phyloP scores from a whole-genome alignment of 2,113 vertebrate species.

The Antennarius striatus region DNA sequence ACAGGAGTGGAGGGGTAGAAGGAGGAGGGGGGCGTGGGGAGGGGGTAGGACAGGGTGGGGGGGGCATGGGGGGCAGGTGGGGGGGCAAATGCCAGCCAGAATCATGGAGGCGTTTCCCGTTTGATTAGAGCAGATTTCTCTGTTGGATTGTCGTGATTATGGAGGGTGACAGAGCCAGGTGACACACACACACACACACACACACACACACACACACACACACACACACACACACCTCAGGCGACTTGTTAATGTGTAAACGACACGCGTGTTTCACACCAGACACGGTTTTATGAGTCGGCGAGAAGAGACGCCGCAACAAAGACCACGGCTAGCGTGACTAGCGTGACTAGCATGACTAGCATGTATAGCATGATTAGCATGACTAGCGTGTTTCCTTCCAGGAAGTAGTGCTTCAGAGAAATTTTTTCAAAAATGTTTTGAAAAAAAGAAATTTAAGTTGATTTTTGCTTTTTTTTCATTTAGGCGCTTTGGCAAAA shows the following conservation, averaged over 20 bases:
- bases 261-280: slow-evolving; percentile 7
- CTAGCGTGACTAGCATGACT: too few relatives aligned
- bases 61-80: background rate
- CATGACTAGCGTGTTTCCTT: too few relatives aligned
- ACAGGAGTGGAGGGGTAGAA: background rate
- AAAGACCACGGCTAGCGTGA: too few relatives aligned
- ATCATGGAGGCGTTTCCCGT: slow-evolving; percentile 61
- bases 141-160: slow-evolving; percentile 65
- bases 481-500: too few relatives aligned
- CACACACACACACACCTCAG: slow-evolving; percentile 27
- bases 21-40: background rate
- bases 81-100: slow-evolving; percentile 7
- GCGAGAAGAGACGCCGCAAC: background rate
- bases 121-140: slow-evolving; percentile 69
- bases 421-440: too few relatives aligned
- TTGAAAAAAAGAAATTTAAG: too few relatives aligned
- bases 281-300: background rate
- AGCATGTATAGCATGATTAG: too few relatives aligned
- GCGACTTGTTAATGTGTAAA: slow-evolving; percentile 21
- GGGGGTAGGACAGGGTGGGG: background rate
- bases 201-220: slow-evolving; percentile 18
- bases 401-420: too few relatives aligned
- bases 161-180: slow-evolving; percentile 53
- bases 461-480: too few relatives aligned
- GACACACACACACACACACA: slow-evolving; percentile 23